A percentile compares a stretch with the other conserved stretches of the same genome.
Evolutionary conservation across 2,888 invertebrate genomes (phyloP).

Genomic region (Nasonia oneida): DNA sequence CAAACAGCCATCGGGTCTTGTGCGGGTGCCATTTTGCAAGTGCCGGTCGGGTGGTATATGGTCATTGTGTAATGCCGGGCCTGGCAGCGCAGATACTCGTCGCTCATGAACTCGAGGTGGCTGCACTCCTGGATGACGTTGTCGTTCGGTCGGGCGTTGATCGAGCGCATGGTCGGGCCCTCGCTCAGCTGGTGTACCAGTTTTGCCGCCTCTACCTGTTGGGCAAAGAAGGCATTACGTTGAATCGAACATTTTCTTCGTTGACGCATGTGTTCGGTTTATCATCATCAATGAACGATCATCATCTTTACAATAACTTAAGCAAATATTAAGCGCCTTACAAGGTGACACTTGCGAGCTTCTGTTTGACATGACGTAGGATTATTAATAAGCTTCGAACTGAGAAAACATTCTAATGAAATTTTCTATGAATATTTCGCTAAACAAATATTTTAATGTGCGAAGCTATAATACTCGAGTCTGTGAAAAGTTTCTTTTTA

Average conservation of each 20-base stretch:
- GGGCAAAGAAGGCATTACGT: conserved; percentile 71
- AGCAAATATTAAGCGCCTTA: not conserved
- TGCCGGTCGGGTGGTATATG: conserved; percentile 91
- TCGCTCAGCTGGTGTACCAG: conserved; percentile 83
- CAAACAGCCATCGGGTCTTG: conserved; percentile 82
- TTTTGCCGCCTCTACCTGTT: conserved; percentile 86
- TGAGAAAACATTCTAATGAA: not conserved
- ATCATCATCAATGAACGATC: not conserved
- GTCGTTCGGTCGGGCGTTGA: conserved; percentile 84
- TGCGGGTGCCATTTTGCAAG: conserved; percentile 89
- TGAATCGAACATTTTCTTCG: not conserved
- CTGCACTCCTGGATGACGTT: conserved; percentile 85
- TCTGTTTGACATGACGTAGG: not conserved
- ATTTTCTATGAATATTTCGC: not conserved
- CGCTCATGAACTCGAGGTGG: conserved; percentile 83
- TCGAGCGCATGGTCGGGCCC: conserved; percentile 82
- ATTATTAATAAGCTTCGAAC: not conserved
- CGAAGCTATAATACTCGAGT: not conserved
- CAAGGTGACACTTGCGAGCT: not conserved
- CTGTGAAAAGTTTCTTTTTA: not conserved
- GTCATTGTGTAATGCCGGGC: conserved; percentile 88
- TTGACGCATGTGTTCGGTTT: not conserved
- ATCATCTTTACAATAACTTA: not conserved
- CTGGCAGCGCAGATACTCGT: conserved; percentile 89
- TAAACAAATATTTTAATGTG: not conserved